These are phyloP conservation scores for Lycocerus yunnanus DNA, from an alignment of 2,888 invertebrate species.

Conservation along the genomic window DNA sequence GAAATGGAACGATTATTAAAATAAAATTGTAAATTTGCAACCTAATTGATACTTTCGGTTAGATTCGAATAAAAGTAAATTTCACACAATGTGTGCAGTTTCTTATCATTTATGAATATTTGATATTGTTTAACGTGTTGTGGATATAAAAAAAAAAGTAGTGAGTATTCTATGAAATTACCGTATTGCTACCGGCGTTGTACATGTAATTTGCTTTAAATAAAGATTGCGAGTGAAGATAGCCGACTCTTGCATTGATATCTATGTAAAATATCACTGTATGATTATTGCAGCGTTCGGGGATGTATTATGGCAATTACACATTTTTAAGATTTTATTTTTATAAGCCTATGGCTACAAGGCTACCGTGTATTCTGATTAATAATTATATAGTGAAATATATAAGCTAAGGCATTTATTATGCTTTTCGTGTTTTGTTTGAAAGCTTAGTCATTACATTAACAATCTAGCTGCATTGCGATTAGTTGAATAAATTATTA, in stretches of 20 bases:
- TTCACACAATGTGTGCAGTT: background rate
- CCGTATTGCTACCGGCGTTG: constrained; percentile 47
- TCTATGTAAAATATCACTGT: constrained; percentile 50
- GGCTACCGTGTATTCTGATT: constrained; percentile 44
- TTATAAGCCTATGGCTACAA: constrained; percentile 35
- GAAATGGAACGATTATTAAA: background rate
- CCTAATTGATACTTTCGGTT: background rate
- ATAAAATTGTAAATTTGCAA: background rate
- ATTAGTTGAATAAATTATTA: constrained; percentile 29
- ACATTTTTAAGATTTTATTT: constrained; percentile 40
- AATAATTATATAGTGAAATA: constrained; percentile 45
- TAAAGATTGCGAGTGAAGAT: constrained; percentile 48
- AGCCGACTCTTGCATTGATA: constrained; percentile 38
- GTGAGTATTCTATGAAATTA: constrained; percentile 24
- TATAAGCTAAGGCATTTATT: constrained; percentile 42
- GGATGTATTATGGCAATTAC: constrained; percentile 49
- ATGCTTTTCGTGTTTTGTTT: constrained; percentile 42
- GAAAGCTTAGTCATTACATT: constrained; percentile 43
- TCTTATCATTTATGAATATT: background rate
- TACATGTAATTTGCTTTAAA: constrained; percentile 46
- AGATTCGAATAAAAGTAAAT: background rate
- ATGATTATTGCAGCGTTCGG: constrained; percentile 47
- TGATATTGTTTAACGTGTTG: background rate
- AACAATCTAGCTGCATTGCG: constrained; percentile 30
- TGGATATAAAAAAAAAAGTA: background rate